These are phyloP conservation scores for Neomorphus geoffroyi DNA, from an alignment of 2,797 vertebrate species.

Conservation along the genomic window DNA sequence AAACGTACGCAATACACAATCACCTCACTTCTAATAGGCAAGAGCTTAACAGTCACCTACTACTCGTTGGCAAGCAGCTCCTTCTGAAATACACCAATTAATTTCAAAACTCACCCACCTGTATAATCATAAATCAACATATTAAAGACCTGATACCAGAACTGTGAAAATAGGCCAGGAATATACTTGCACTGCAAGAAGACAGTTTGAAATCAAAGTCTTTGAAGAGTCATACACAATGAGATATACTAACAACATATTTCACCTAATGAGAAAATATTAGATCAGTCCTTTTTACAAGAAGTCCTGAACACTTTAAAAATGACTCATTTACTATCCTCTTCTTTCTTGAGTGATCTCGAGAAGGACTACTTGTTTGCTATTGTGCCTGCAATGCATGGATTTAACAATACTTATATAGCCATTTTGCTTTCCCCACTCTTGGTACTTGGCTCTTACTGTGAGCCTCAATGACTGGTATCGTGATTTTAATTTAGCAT, in stretches of 20 bases:
- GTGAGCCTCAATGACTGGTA: background rate
- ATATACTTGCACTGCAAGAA: constrained; percentile 13
- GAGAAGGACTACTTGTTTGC: background rate
- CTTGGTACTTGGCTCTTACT: background rate
- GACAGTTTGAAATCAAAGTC: background rate
- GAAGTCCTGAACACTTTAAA: background rate
- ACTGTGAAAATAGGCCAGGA: constrained; percentile 49
- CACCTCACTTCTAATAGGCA: constrained; percentile 26
- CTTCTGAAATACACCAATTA: constrained; percentile 63
- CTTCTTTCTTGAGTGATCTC: background rate
- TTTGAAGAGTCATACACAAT: background rate
- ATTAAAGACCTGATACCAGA: constrained; percentile 55
- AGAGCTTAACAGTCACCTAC: constrained; percentile 39
- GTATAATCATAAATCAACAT: constrained; percentile 55
- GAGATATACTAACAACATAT: background rate
- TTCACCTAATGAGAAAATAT: background rate
- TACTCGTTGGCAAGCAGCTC: constrained; percentile 22
- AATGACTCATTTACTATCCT: background rate
- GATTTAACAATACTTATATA: background rate
- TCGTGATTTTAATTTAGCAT: background rate
- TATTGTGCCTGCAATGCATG: background rate
- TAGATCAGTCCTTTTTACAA: background rate
- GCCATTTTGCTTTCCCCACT: background rate
- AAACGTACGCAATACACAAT: constrained; percentile 52
- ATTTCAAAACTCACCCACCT: constrained; percentile 61